Evolutionary conservation across 2,113 vertebrate genomes (phyloP).

Genomic region (Vimba vimba): DNA sequence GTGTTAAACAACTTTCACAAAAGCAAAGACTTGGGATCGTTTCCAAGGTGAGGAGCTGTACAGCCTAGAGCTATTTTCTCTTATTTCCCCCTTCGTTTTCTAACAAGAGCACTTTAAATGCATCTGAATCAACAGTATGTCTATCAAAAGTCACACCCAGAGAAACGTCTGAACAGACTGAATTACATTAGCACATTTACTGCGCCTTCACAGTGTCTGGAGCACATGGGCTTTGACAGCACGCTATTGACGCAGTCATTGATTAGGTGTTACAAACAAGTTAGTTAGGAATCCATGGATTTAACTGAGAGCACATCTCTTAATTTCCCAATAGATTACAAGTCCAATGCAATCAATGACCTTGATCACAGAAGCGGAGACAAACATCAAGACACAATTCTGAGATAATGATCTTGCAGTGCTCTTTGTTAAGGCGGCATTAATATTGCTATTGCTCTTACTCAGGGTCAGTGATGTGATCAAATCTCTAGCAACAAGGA

Average conservation of each 20-base stretch:
- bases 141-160: neutral
- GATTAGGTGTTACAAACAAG: constrained; percentile 32
- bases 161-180: constrained; percentile 17
- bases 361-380: constrained; percentile 23
- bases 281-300: neutral
- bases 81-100: constrained; percentile 28
- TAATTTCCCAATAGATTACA: neutral
- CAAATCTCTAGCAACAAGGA: neutral
- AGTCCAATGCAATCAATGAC: neutral
- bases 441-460: neutral
- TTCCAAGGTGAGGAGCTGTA: neutral
- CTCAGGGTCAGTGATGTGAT: neutral
- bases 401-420: neutral
- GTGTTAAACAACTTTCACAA: neutral
- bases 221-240: neutral
- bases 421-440: neutral
- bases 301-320: neutral
- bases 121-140: constrained; percentile 28
- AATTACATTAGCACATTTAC: constrained; percentile 23
- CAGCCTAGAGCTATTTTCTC: constrained; percentile 18
- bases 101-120: neutral
- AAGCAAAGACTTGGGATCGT: neutral
- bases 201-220: neutral
- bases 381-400: neutral
- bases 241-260: neutral